These are phyloP conservation scores for Agonopterix alstromeriana DNA, from an alignment of 2,888 invertebrate species.

Conservation along the genomic window DNA sequence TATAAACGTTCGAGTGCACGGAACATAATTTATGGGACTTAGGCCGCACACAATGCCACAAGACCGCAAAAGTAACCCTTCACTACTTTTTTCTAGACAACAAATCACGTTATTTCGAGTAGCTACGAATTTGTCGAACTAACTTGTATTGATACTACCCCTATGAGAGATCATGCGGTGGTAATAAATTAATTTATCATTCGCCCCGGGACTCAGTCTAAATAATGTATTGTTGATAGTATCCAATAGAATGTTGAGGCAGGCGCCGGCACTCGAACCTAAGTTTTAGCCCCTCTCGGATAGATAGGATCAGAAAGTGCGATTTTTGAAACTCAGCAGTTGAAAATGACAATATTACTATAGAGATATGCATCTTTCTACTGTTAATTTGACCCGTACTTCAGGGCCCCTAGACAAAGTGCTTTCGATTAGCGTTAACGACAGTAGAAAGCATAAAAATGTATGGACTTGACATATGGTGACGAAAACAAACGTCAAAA, in stretches of 20 bases:
- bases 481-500: no score
- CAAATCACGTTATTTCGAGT: slow-evolving; percentile 45
- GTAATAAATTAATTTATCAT: slow-evolving; percentile 40
- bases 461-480: no score
- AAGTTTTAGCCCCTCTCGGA: no score
- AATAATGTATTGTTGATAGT: slow-evolving; percentile 26
- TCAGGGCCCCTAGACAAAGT: no score
- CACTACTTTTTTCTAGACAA: slow-evolving; percentile 51
- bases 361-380: no score
- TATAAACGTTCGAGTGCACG: slow-evolving; percentile 46
- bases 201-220: slow-evolving; percentile 4
- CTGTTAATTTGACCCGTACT: no score
- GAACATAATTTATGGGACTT: slow-evolving; percentile 59
- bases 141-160: slow-evolving; percentile 28
- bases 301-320: no score
- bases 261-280: no score
- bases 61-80: slow-evolving; percentile 69
- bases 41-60: slow-evolving; percentile 42
- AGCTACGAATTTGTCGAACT: slow-evolving; percentile 13
- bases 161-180: slow-evolving; percentile 21
- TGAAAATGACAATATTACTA: no score
- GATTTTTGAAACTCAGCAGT: no score
- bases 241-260: slow-evolving; percentile 7
- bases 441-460: no score
- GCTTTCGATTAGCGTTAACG: no score